Conservation (phyloP, 1,140 invertebrate species). For the Drosophila novamexicana region DNA sequence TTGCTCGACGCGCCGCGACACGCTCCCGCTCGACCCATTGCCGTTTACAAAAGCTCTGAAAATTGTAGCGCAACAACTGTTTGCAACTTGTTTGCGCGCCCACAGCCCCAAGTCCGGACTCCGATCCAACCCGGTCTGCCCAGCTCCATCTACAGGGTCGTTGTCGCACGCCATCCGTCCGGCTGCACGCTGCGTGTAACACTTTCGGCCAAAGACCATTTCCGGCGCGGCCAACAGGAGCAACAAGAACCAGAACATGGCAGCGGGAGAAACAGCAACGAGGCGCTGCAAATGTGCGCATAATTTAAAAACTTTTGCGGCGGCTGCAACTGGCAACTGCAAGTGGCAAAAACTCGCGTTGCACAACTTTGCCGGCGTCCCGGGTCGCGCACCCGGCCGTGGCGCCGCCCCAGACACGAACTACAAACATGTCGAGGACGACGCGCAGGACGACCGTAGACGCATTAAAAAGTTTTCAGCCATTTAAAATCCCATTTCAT, state of each 20-base stretch:
- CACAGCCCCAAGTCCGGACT: background rate
- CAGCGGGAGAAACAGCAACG: conserved; percentile 10
- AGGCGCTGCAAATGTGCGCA: conserved; percentile 71
- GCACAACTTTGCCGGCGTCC: conserved; percentile 31
- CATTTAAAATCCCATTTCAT: conserved; percentile 84
- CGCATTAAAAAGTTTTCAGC: conserved; percentile 83
- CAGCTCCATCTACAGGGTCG: conserved; percentile 1
- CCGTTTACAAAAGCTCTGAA: conserved; percentile 26
- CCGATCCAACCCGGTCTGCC: conserved; percentile 4
- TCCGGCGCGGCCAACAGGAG: conserved; percentile 61
- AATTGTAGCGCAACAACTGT: conserved; percentile 71
- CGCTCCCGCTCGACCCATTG: background rate
- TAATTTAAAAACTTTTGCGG: conserved; percentile 81
- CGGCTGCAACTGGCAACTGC: conserved; percentile 75
- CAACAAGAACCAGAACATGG: conserved; percentile 24
- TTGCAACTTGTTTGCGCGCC: conserved; percentile 56
- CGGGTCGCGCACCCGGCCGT: conserved; percentile 36
- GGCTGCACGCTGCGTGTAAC: conserved; percentile 61
- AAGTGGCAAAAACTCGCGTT: conserved; percentile 71
- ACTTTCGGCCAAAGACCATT: conserved; percentile 80
- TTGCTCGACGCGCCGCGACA: background rate
- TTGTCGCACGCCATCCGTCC: conserved; percentile 30
- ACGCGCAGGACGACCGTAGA: conserved; percentile 33
- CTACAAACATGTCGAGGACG: conserved; percentile 54
- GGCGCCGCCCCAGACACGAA: conserved; percentile 68